phyloP scores from a whole-genome alignment of 2,797 vertebrate species.

The Tapirus indicus region DNA sequence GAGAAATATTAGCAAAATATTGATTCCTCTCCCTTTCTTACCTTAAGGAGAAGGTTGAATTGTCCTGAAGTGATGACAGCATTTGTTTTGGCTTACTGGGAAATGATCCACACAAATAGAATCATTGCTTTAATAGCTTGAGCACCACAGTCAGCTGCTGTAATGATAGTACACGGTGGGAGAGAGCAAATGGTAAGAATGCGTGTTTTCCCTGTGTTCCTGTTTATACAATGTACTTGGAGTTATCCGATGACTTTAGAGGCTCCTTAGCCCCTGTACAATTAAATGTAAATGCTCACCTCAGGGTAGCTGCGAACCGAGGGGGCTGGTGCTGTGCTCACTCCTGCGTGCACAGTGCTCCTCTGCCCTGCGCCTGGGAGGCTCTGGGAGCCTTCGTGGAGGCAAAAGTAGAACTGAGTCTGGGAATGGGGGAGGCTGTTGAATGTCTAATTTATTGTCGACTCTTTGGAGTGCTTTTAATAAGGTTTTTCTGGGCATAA shows the following conservation, averaged over 20 bases:
- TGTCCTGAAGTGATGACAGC: not conserved
- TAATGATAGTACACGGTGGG: not conserved
- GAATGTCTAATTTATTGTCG: not conserved
- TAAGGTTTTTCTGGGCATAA: not conserved
- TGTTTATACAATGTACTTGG: not conserved
- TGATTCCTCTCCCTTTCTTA: conserved; percentile 14
- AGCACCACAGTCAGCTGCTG: not conserved
- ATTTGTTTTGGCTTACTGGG: conserved; percentile 46
- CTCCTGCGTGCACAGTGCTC: not conserved
- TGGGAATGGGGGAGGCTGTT: not conserved
- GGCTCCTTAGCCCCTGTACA: not conserved
- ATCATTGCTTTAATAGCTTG: conserved; percentile 25
- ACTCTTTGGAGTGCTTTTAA: not conserved
- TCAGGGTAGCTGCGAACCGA: not conserved
- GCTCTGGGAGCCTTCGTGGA: not conserved
- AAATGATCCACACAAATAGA: conserved; percentile 22
- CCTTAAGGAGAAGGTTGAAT: not conserved
- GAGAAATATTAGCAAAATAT: not conserved
- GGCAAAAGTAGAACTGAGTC: conserved; percentile 11
- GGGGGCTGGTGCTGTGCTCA: not conserved
- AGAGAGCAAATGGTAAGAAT: not conserved
- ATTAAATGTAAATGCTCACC: not conserved
- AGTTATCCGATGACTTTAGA: not conserved
- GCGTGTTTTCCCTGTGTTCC: not conserved
- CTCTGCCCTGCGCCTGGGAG: not conserved